These are phyloP conservation scores for Aplodontia rufa DNA, from an alignment of 2,113 vertebrate species.

Conservation along the genomic window DNA sequence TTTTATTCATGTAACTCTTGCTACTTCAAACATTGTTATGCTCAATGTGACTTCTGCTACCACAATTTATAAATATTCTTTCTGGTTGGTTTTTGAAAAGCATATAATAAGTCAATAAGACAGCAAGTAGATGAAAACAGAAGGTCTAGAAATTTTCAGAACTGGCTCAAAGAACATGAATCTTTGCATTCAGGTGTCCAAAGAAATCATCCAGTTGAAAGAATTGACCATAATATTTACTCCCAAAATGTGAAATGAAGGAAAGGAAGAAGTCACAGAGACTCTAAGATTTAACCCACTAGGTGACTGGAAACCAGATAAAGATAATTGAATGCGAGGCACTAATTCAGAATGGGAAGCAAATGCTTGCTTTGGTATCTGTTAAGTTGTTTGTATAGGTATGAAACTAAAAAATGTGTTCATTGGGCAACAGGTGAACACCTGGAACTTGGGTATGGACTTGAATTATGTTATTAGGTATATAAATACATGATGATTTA, in stretches of 20 bases:
- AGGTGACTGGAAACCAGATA: neutral
- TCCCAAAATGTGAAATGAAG: neutral
- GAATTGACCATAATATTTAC: neutral
- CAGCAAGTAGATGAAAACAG: too few species aligned
- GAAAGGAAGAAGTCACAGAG: neutral
- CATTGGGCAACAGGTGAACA: neutral
- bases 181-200: too few species aligned
- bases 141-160: too few species aligned
- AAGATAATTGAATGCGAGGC: neutral
- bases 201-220: neutral
- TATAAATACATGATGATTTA: neutral
- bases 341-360: neutral
- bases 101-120: too few species aligned
- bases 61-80: too few species aligned
- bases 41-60: too few species aligned
- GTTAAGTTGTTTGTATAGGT: neutral
- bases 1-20: too few species aligned
- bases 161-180: too few species aligned
- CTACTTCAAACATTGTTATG: too few species aligned
- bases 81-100: too few species aligned
- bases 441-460: neutral
- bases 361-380: neutral
- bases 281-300: neutral
- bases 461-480: neutral
- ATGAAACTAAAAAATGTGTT: neutral